Percentiles rank a stretch among this genome's conserved stretches.
phyloP scores from a whole-genome alignment of 2,797 vertebrate species.

The Spinibarbus caldwelli region DNA sequence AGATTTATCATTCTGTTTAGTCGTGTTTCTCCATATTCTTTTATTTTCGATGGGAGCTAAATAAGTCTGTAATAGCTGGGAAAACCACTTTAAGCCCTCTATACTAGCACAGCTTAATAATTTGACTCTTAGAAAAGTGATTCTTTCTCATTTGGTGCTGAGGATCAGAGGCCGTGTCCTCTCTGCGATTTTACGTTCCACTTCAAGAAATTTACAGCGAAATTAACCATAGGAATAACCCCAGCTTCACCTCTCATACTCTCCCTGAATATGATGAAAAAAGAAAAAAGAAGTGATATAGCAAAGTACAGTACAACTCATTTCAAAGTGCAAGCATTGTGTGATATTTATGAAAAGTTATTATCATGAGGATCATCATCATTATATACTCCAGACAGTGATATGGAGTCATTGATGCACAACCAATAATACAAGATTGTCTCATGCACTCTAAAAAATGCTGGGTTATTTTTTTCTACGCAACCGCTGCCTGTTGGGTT shows the following conservation, averaged over 20 bases:
- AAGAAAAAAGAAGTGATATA: slow-evolving; percentile 32
- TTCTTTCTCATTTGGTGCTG: slow-evolving; percentile 77
- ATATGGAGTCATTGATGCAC: slow-evolving; percentile 11
- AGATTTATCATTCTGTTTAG: slow-evolving; percentile 81
- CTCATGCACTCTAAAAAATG: neutral
- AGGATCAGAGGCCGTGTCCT: slow-evolving; percentile 44
- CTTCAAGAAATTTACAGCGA: slow-evolving; percentile 68
- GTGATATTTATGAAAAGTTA: slow-evolving; percentile 50
- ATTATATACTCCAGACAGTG: slow-evolving; percentile 16
- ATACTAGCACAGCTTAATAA: slow-evolving; percentile 77
- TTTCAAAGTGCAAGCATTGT: slow-evolving; percentile 36
- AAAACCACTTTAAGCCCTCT: slow-evolving; percentile 74
- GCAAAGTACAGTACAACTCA: neutral
- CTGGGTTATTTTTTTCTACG: neutral
- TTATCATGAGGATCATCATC: slow-evolving; percentile 34
- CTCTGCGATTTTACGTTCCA: slow-evolving; percentile 51
- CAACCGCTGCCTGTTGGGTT: neutral
- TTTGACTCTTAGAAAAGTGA: slow-evolving; percentile 76
- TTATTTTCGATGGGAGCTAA: slow-evolving; percentile 76
- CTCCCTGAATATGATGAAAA: slow-evolving; percentile 49
- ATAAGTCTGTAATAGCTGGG: slow-evolving; percentile 77
- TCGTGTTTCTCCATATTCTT: slow-evolving; percentile 76
- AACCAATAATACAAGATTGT: slow-evolving; percentile 11
- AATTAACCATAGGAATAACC: slow-evolving; percentile 72
- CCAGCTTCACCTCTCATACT: slow-evolving; percentile 59